Evolutionary conservation across 2,888 invertebrate species (phyloP), one percentile per base, ranked within the genome.

Genomic region (Philhelius pedissequus): DNA sequence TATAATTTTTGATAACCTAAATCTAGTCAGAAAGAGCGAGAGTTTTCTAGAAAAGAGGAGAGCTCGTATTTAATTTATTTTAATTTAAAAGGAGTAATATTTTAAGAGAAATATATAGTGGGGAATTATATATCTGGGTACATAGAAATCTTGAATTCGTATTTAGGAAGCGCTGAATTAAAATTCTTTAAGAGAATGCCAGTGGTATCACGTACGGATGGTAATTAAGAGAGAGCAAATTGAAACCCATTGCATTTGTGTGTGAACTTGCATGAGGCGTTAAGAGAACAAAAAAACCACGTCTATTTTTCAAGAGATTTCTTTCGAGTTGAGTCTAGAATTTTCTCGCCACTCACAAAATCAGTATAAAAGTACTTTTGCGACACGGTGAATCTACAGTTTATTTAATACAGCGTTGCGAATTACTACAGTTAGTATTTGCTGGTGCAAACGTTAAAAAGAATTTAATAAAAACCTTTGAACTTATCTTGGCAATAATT

Each of bases 1-100:
- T 64, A n/a, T 18, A 3, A 0, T 32, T 32, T 22, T 48, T 13
- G 18, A 8, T 20, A 7, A n/a, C 6, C n/a, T n/a, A n/a, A n/a
- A n/a, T n/a, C n/a, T 32, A 5, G 32, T 22, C 5, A 6, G 64
- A 64, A 64, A 48, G 64, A 48, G 48, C 32, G 32, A 30, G 64
- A 64, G 20, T 45, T 48, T 64, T 64, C 64, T 45, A 30, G 64
- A 64, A 64, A n/a, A 48, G n/a, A 7, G 3, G n/a, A 25, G 38
- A 15, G n/a, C 13, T 4, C 6, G 30, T 7, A 40, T 15, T 43
- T 18, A 9, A 8, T 40, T 40, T 40, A 18, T 8, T 8, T 40
- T 3, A 1, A 9, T 18, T 43, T 18, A 1, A 0, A 15, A 15
- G 8, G 40, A 40, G 40, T 8, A 15, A 13, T n/a, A n/a, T n/a